These are phyloP conservation scores for Hydroisotoma schaefferi DNA, from an alignment of 2,888 invertebrate species.

Conservation along the genomic window DNA sequence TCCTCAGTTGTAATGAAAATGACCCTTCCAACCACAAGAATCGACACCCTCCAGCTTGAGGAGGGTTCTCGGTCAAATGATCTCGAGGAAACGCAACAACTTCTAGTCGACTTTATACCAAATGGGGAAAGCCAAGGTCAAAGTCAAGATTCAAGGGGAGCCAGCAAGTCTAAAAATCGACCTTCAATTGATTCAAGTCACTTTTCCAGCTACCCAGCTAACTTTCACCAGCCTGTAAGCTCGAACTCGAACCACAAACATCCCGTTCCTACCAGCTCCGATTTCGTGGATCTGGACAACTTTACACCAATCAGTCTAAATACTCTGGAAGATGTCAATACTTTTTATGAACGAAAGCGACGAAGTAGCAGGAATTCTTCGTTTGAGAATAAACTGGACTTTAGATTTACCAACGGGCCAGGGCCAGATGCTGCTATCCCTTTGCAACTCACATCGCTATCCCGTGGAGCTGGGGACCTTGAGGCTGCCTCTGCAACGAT, in stretches of 20 bases:
- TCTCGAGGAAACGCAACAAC: conserved; percentile 13
- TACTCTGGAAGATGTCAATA: too few relatives aligned
- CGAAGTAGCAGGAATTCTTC: too few relatives aligned
- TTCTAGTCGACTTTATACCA: conserved; percentile 30
- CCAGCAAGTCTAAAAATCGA: not conserved
- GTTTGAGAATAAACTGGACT: too few relatives aligned
- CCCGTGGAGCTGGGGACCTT: not conserved
- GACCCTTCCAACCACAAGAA: conserved; percentile 32
- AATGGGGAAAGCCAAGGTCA: conserved; percentile 7
- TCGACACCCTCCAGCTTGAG: conserved; percentile 18
- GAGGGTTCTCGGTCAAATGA: conserved; percentile 9
- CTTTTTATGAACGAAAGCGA: too few relatives aligned
- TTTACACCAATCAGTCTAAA: too few relatives aligned
- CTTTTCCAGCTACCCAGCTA: too few relatives aligned
- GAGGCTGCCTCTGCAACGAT: not conserved
- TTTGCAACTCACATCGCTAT: not conserved
- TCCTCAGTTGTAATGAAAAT: not conserved
- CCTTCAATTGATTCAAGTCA: not conserved
- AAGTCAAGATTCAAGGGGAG: not conserved
- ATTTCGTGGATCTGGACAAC: too few relatives aligned
- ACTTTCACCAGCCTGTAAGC: too few relatives aligned
- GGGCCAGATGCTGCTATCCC: too few relatives aligned
- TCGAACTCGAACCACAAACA: too few relatives aligned
- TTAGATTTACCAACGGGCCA: too few relatives aligned
- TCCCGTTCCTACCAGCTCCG: too few relatives aligned